Base-by-base conservation (phyloP, 2,888 invertebrate genomes). In the Zhengitettix transpicula region DNA sequence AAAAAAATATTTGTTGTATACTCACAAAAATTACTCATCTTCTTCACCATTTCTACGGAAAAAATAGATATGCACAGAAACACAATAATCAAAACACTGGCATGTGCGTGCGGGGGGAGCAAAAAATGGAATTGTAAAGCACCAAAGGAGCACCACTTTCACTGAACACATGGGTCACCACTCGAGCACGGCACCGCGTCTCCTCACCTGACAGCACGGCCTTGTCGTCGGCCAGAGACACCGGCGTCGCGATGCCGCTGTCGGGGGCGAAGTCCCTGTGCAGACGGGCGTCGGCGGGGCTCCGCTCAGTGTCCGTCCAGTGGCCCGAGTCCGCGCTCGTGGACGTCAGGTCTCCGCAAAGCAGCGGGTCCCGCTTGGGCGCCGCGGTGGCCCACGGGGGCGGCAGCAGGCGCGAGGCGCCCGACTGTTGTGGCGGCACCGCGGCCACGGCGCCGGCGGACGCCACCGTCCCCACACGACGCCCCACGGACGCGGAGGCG, bases 281-380 rank as follows among this genome's bases (percentile, higher is more conserved):
- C 47, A 57, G 61, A 28, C 62, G 62, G 10, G 62, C 58, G 51
- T 64, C 64, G 40, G 63, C 52, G 53, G 66, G 66, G 54, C 66
- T 66, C 11, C 66, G 59, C 11, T 66, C 66, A 1, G 66, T 64
- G 54, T 66, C 66, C 17, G 66, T 66, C 66, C 66, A 66, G 52
- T 65, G 65, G 3, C 65, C 64, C 16, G 63, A 47, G 47, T 47
- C 47, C 47, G 47, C 47, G 47, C 47, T 47, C 28, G 28, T 28
- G 14, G 47, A 47, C 47, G 47, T 47, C 47, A 47, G 47, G 52
- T 64, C 64, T 16, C 63, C 61, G 53, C 64, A 63, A 9, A 65
- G 47, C 16, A 63, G 61, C 28, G 65, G 61, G 55, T 64, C 64
- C n/a, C 63, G 57, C 53, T 64, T 64, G 11, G 55, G 57, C 11